A percentile compares a stretch with the other conserved stretches of the same genome.
Evolutionary conservation across 2,888 invertebrate species (phyloP).

Genomic region (Sphaeridia pumilis): DNA sequence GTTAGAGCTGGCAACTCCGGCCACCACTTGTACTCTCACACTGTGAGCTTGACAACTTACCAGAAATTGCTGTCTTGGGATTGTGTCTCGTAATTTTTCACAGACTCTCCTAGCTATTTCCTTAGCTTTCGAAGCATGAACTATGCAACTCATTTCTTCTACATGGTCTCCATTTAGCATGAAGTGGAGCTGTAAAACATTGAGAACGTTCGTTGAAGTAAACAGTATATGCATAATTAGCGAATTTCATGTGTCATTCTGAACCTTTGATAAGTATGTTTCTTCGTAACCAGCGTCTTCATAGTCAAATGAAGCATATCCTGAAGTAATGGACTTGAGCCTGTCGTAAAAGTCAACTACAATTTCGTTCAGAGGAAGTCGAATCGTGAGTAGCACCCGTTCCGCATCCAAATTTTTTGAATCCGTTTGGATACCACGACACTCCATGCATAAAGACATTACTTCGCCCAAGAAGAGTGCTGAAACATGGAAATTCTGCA

Average conservation of each 20-base stretch:
- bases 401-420: slow-evolving; percentile 67
- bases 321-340: slow-evolving; percentile 77
- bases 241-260: neutral
- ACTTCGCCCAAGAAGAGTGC: slow-evolving; percentile 58
- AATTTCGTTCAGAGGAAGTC: slow-evolving; percentile 83
- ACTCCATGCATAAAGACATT: slow-evolving; percentile 60
- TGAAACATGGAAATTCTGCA: too few species aligned
- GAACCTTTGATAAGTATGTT: slow-evolving; percentile 63
- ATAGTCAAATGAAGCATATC: slow-evolving; percentile 92
- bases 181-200: slow-evolving; percentile 40
- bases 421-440: slow-evolving; percentile 58
- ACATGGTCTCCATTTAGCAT: slow-evolving; percentile 65
- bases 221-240: too few species aligned
- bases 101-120: slow-evolving; percentile 57
- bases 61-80: slow-evolving; percentile 74
- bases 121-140: slow-evolving; percentile 58
- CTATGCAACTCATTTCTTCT: slow-evolving; percentile 73
- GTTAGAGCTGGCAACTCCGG: too few species aligned
- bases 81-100: slow-evolving; percentile 62
- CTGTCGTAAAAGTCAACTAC: slow-evolving; percentile 89
- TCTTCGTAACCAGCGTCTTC: slow-evolving; percentile 71
- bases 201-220: too few species aligned
- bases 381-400: slow-evolving; percentile 66
- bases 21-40: too few species aligned
- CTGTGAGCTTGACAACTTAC: too few species aligned